Evolutionary conservation across 2,113 vertebrate genomes (phyloP).

Genomic region (Sterrhoptilus dennistouni): DNA sequence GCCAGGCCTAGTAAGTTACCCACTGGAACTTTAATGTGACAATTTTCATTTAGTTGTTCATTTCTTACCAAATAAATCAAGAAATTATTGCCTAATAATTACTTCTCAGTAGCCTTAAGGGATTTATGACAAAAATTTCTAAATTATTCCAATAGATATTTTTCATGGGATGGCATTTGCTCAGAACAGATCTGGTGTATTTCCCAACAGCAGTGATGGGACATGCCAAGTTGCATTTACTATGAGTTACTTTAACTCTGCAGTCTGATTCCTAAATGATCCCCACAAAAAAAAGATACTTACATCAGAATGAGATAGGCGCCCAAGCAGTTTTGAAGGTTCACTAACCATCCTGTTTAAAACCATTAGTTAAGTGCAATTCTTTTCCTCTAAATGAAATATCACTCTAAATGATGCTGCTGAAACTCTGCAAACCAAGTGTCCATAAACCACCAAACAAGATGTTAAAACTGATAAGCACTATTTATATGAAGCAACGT

Average conservation of each 20-base stretch:
- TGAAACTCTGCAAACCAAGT: neutral
- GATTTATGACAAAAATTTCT: neutral
- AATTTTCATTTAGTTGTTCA: neutral
- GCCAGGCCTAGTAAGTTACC: neutral
- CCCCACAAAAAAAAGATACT: neutral
- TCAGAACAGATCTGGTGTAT: neutral
- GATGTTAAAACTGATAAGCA: neutral
- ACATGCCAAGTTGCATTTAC: neutral
- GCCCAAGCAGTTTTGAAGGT: neutral
- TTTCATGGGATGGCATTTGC: neutral
- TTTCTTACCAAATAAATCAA: neutral
- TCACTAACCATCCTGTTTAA: neutral
- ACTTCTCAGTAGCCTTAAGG: neutral
- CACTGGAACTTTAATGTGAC: neutral
- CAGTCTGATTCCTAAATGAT: neutral
- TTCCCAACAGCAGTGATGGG: neutral
- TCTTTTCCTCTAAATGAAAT: neutral
- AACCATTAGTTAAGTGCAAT: neutral
- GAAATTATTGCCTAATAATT: neutral
- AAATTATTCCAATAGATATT: neutral
- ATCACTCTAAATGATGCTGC: neutral
- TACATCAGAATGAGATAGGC: neutral
- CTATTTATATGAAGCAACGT: neutral
- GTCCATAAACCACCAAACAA: neutral
- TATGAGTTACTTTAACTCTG: neutral